These are phyloP conservation scores for Poecilobothrus nobilitatus DNA, from an alignment of 2,888 invertebrate species.

Conservation along the genomic window DNA sequence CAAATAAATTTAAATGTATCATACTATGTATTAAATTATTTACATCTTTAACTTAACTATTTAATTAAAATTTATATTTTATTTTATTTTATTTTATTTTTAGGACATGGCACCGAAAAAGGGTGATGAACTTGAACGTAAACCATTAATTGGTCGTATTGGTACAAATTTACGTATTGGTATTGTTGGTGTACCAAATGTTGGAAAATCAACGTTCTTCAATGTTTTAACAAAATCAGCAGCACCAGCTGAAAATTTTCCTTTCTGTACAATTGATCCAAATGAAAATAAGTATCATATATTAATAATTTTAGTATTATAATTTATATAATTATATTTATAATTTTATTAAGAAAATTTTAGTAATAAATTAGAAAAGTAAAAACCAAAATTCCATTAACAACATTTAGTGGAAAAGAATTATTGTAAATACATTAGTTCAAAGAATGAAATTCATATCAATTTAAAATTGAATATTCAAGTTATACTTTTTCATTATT, in stretches of 20 bases:
- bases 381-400: no score
- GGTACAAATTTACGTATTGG: constrained; percentile 95
- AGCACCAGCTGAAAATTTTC: constrained; percentile 97
- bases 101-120: constrained; percentile 65
- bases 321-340: constrained; percentile 15
- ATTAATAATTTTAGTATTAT: constrained; percentile 15
- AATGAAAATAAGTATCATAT: constrained; percentile 94
- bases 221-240: constrained; percentile 97
- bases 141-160: constrained; percentile 86
- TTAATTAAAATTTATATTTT: no score
- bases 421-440: no score
- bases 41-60: no score
- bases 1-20: no score
- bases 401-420: no score
- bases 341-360: neutral
- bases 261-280: constrained; percentile 99
- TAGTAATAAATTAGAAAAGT: neutral
- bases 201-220: constrained; percentile 99
- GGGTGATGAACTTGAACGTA: constrained; percentile 78
- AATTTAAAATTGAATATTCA: no score
- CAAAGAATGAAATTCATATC: no score
- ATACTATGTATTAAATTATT: no score
- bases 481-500: no score
- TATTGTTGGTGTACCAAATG: constrained; percentile 94
- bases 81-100: neutral